Percentiles rank a stretch among this genome's conserved stretches.
Evolutionary conservation across 1,140 invertebrate genomes (phyloP).

Genomic region (Bombus pyrosoma): DNA sequence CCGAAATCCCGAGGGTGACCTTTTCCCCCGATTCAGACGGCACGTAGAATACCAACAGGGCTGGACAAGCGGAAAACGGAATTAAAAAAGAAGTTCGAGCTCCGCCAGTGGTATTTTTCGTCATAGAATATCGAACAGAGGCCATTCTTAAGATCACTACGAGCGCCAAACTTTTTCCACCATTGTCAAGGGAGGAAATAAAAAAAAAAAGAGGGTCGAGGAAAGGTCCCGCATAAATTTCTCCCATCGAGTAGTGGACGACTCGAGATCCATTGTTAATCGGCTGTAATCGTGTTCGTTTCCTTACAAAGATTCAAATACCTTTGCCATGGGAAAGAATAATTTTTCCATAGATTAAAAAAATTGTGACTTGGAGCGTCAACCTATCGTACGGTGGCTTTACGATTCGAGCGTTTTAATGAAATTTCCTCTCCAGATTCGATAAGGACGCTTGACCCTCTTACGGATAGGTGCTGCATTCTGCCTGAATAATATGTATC

Average conservation of each 20-base stretch:
- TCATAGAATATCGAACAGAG: slow-evolving; percentile 53
- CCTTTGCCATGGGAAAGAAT: background rate
- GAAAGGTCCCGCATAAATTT: slow-evolving; percentile 24
- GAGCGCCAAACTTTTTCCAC: background rate
- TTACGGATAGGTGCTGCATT: background rate
- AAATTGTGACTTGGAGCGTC: background rate
- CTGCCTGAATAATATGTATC: too few species aligned
- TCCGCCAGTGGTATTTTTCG: background rate
- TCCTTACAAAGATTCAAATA: background rate
- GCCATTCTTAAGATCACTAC: slow-evolving; percentile 13
- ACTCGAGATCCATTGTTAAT: slow-evolving; percentile 10
- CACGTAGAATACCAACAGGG: slow-evolving; percentile 95
- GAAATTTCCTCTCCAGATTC: slow-evolving; percentile 19
- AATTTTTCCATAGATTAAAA: background rate
- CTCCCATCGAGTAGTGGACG: background rate
- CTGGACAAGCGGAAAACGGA: slow-evolving; percentile 82
- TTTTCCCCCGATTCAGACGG: slow-evolving; percentile 96
- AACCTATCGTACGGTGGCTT: background rate
- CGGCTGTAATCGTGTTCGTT: background rate
- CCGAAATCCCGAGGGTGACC: slow-evolving; percentile 93
- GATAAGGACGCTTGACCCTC: slow-evolving; percentile 22
- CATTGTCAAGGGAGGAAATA: slow-evolving; percentile 3
- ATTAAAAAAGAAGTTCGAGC: background rate
- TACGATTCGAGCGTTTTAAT: slow-evolving; percentile 22
- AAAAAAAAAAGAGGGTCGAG: background rate